Conservation (phyloP, 2,888 invertebrate genomes). For the Amphipoea oculea region DNA sequence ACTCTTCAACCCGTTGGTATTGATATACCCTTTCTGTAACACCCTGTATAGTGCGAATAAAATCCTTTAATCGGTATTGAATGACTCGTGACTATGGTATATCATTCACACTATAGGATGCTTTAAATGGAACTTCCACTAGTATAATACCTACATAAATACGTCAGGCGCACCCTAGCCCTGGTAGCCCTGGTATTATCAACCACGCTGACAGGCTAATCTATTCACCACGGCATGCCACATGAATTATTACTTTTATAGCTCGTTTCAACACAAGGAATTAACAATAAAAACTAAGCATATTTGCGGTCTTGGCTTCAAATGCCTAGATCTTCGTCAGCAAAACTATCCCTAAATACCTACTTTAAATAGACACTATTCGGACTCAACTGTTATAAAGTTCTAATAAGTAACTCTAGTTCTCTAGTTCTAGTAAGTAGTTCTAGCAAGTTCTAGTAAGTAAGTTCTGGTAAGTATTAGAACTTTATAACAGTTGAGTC, state of each 20-base stretch:
- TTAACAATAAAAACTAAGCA: neutral
- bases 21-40: too few relatives aligned
- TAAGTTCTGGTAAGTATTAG: too few relatives aligned
- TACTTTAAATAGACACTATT: conserved; percentile 10
- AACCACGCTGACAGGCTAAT: neutral
- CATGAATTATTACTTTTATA: conserved; percentile 13
- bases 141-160: neutral
- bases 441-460: too few relatives aligned
- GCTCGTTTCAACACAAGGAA: neutral
- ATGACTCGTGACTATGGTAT: neutral
- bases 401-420: neutral
- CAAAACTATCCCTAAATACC: conserved; percentile 4
- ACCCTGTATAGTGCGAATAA: neutral
- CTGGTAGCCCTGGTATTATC: neutral
- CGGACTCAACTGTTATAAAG: neutral
- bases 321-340: neutral
- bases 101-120: neutral
- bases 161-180: too few relatives aligned
- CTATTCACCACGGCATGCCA: conserved; percentile 3
- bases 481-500: too few relatives aligned
- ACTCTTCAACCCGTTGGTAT: too few relatives aligned
- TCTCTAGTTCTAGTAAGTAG: too few relatives aligned
- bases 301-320: too few relatives aligned
- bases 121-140: neutral
- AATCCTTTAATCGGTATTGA: conserved; percentile 1